phyloP scores from a whole-genome alignment of 2,113 vertebrate species.

The Bubo blakistoni region DNA sequence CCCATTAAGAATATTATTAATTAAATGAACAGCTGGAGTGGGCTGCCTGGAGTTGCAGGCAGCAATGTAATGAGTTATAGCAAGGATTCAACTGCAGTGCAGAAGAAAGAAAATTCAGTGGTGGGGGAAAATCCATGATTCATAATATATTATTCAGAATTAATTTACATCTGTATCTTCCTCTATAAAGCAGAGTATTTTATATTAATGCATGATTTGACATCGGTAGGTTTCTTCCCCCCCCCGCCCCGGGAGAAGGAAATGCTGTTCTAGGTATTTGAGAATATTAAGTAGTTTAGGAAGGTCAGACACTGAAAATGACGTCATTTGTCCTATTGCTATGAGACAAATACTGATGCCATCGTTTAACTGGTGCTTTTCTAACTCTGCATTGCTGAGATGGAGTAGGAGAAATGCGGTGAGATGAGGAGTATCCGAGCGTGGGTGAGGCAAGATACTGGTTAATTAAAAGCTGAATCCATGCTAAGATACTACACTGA shows the following conservation, averaged over 20 bases:
- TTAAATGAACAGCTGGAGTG: background rate
- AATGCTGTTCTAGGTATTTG: background rate
- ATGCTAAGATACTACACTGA: accelerated
- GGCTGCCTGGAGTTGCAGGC: background rate
- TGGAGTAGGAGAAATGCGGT: background rate
- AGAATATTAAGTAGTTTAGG: background rate
- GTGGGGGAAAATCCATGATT: background rate
- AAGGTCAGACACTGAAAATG: background rate
- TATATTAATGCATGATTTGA: background rate
- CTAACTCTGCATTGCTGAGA: background rate
- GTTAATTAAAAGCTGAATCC: background rate
- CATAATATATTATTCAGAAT: background rate
- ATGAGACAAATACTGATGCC: background rate
- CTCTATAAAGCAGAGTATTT: background rate
- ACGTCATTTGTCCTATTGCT: background rate
- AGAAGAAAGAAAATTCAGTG: background rate
- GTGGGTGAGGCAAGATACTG: background rate
- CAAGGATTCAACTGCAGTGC: background rate
- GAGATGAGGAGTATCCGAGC: too few relatives aligned
- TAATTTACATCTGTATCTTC: background rate
- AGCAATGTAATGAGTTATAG: background rate
- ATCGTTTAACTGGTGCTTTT: background rate
- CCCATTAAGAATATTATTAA: background rate
- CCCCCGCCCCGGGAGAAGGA: background rate
- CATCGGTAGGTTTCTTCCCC: background rate